Conservation (phyloP, 2,888 invertebrate species). For the Mesorhabditis sp. region DNA sequence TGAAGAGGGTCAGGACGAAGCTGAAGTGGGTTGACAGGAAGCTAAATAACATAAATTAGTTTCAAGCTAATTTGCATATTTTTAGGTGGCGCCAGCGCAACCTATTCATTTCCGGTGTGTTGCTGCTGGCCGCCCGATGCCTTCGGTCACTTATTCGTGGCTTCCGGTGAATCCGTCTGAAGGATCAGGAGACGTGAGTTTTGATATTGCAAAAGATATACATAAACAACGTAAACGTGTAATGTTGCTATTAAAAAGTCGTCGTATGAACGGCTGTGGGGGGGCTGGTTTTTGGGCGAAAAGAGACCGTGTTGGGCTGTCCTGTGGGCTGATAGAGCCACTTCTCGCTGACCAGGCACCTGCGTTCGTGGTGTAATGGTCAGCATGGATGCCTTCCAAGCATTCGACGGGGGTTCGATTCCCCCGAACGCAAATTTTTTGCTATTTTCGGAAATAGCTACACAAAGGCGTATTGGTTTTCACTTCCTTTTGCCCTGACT, state of each 20-base stretch:
- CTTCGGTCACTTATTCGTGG: slow-evolving; percentile 54
- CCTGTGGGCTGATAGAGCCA: too few species aligned
- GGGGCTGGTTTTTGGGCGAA: too few species aligned
- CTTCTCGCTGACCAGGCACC: background rate
- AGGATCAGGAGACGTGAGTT: slow-evolving; percentile 37
- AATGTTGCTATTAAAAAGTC: too few species aligned
- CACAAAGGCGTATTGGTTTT: background rate
- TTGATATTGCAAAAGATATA: slow-evolving; percentile 5
- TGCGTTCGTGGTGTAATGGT: slow-evolving; percentile 29
- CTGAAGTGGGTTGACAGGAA: slow-evolving; percentile 1
- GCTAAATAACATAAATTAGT: background rate
- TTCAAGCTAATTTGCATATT: background rate
- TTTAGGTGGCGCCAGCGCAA: slow-evolving; percentile 48
- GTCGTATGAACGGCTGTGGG: too few species aligned
- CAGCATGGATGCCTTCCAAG: slow-evolving; percentile 35
- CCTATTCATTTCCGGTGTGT: slow-evolving; percentile 54
- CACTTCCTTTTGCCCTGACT: background rate
- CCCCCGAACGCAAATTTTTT: slow-evolving; percentile 16
- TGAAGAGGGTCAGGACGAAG: slow-evolving; percentile 23
- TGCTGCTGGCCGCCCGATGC: slow-evolving; percentile 55
- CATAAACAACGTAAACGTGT: background rate
- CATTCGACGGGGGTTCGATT: slow-evolving; percentile 39
- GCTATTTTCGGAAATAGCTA: background rate
- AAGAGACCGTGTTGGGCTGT: too few species aligned
- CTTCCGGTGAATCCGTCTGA: slow-evolving; percentile 47